A percentile compares a stretch with the other conserved stretches of the same genome.
Evolutionary conservation across 2,113 vertebrate species (phyloP).

Genomic region (Melanerpes formicivorus): DNA sequence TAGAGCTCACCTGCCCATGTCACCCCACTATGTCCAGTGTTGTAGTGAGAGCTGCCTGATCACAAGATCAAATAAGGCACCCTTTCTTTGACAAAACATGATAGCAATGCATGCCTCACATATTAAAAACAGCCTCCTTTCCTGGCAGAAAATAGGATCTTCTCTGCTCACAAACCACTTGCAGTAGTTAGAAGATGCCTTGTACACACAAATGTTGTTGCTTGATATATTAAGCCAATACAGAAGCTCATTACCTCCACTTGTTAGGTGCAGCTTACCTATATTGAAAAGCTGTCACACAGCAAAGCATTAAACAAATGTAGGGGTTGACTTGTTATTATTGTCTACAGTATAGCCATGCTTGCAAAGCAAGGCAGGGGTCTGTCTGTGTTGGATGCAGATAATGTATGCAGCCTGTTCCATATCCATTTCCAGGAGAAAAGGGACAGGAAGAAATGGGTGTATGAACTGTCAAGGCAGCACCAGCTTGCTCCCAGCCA

Average conservation of each 20-base stretch:
- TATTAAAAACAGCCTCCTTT: background rate
- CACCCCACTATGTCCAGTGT: fast-evolving
- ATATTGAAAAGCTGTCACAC: constrained; percentile 56
- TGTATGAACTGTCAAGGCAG: background rate
- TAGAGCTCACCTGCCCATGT: background rate
- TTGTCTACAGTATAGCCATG: background rate
- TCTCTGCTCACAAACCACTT: background rate
- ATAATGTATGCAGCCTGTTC: background rate
- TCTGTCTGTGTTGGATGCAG: background rate
- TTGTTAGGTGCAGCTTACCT: background rate
- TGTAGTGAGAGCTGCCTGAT: background rate
- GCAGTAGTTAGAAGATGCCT: background rate
- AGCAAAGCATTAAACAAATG: constrained; percentile 19
- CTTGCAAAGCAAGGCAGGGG: background rate
- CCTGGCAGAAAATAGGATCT: constrained; percentile 38
- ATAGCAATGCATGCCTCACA: background rate
- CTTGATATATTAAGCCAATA: constrained; percentile 61
- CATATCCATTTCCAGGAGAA: background rate
- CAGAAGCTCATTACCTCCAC: constrained; percentile 16
- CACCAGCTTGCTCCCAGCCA: background rate
- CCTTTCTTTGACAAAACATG: constrained; percentile 20
- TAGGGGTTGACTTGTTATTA: constrained; percentile 2
- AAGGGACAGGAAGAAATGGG: background rate
- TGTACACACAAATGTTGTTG: background rate
- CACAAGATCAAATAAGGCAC: background rate